Base-by-base conservation (phyloP, 2,113 vertebrate species). In the Hymenochirus boettgeri region DNA sequence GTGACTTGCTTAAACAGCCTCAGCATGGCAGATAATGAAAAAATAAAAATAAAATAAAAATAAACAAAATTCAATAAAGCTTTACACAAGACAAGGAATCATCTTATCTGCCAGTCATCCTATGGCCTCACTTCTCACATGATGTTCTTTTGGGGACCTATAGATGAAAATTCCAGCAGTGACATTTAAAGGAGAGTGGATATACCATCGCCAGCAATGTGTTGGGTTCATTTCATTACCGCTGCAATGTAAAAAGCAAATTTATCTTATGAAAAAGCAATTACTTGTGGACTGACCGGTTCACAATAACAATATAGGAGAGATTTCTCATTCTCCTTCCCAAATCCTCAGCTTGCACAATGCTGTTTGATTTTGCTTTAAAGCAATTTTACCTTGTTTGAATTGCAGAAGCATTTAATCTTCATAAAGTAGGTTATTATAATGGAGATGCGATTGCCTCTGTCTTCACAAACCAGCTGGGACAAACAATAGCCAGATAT, bases 251-350 rank as follows among this genome's bases (percentile, higher is more conserved):
- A 92, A 94, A 69, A 94, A 93, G 90, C 92, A 98, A 96, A 97
- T 97, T 95, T 96, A 88, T 84, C 86, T 88, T 95, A 89, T 93
- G 89, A 91, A 91, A 96, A 96, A 95, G 92, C 93, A 97, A 97
- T 97, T 96, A 95, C 86, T 87, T 84, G 83, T 82, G 87, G 78
- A 88, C 87, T 94, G 91, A 94, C 92, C 92, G 88, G 88, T 84
- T 86, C 89, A 90, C 86, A 82, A 77, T 77, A 81, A 80, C 87
- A 91, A 89, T 91, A 91, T 81, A 82, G 76, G 76, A 81, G 82
- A 85, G 83, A 82, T 83, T 86, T 85, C 83, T 87, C 81, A 89
- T 86, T 88, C 82, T 85, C 79, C 82, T 88, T 88, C 84, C 87
- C 83, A 89, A 89, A 89, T 88, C 78, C 81, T 85, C 80, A 83